These are phyloP conservation scores for Capromys pilorides DNA, from an alignment of 2,797 vertebrate species.

Conservation along the genomic window DNA sequence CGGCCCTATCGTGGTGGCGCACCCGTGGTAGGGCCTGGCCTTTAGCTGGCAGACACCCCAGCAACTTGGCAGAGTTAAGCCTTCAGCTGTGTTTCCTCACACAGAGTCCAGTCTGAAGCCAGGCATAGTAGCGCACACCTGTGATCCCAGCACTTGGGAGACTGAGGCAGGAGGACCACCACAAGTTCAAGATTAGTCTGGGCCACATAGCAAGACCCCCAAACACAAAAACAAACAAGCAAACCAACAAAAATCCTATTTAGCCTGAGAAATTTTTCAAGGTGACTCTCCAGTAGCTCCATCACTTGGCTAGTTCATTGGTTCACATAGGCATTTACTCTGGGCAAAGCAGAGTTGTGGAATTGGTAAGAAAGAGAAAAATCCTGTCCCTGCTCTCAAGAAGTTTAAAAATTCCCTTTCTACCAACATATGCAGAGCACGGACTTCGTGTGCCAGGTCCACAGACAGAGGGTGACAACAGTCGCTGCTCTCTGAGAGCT, in stretches of 20 bases:
- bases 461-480: not conserved
- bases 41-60: not conserved
- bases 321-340: not conserved
- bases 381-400: not conserved
- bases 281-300: conserved; percentile 16
- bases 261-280: conserved; percentile 25
- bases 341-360: not conserved
- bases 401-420: not conserved
- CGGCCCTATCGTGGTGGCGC: not conserved
- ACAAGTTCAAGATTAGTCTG: not conserved
- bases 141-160: not conserved
- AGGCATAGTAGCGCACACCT: not conserved
- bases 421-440: not conserved
- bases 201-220: not conserved
- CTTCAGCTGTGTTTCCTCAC: conserved; percentile 13
- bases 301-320: not conserved
- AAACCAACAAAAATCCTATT: not conserved
- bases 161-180: not conserved
- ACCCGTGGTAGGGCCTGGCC: not conserved
- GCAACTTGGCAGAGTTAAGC: not conserved
- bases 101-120: not conserved
- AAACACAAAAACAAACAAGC: not conserved
- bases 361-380: conserved; percentile 6
- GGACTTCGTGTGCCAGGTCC: not conserved
- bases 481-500: not conserved